Conservation (phyloP, 1,140 invertebrate genomes). For the Sweltsa coloradensis region DNA sequence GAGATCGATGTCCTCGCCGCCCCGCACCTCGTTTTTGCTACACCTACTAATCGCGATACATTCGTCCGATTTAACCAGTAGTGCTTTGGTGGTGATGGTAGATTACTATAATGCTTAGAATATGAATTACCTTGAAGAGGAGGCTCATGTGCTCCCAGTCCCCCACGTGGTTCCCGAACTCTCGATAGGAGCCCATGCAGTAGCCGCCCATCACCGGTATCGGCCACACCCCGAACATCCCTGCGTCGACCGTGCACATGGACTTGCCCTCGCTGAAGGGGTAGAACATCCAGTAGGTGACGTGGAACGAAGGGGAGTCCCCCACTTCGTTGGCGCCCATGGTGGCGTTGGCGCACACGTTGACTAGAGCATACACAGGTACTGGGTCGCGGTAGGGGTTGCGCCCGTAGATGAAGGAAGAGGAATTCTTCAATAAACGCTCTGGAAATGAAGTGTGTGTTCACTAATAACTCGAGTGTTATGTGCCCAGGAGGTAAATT, state of each 20-base stretch:
- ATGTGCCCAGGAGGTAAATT: too few relatives aligned
- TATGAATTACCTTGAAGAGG: constrained; percentile 42
- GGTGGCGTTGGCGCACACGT: constrained; percentile 24
- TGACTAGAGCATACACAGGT: constrained; percentile 45
- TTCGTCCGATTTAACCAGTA: too few relatives aligned
- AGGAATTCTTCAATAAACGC: constrained; percentile 33
- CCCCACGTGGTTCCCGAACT: constrained; percentile 49
- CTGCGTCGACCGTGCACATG: constrained; percentile 33
- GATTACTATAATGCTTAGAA: too few relatives aligned
- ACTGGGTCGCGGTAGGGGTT: constrained; percentile 38
- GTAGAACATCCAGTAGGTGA: constrained; percentile 56
- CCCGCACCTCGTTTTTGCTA: too few relatives aligned
- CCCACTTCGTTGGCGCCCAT: constrained; percentile 10
- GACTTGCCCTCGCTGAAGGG: constrained; percentile 48
- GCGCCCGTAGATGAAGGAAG: constrained; percentile 44
- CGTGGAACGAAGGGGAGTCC: constrained; percentile 34
- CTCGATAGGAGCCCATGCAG: constrained; percentile 40
- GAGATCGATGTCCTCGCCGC: too few relatives aligned
- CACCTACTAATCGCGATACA: too few relatives aligned
- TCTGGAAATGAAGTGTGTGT: constrained; percentile 33
- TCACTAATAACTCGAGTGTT: too few relatives aligned
- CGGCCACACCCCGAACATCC: constrained; percentile 37
- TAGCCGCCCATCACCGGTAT: constrained; percentile 40
- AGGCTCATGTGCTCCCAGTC: constrained; percentile 55
- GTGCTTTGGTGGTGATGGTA: too few relatives aligned